Conservation (phyloP, 2,797 vertebrate genomes). For the Onychomys leucogaster region DNA sequence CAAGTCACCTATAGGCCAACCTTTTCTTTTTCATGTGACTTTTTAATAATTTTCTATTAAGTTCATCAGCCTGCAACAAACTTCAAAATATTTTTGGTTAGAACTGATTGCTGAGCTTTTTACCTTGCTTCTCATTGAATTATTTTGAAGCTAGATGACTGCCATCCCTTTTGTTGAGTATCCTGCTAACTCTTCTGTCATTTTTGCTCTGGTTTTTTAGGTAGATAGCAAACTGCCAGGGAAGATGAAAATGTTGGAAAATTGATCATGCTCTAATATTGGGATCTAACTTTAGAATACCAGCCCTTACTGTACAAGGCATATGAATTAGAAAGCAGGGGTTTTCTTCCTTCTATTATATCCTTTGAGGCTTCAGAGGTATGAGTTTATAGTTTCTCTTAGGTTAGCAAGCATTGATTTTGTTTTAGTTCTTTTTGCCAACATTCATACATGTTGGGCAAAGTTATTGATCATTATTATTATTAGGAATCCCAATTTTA, state of each 20-base stretch:
- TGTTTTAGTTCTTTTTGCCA: slow-evolving; percentile 10
- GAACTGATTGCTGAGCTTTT: not conserved
- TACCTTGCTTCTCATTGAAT: slow-evolving; percentile 44
- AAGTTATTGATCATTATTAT: not conserved
- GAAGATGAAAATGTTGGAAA: not conserved
- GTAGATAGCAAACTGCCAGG: not conserved
- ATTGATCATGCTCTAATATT: slow-evolving; percentile 1
- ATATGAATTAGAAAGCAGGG: not conserved
- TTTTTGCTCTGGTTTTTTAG: slow-evolving; percentile 18
- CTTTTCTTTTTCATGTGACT: not conserved
- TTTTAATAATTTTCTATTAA: slow-evolving; percentile 19
- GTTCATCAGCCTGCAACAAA: not conserved
- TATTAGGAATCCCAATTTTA: slow-evolving; percentile 12
- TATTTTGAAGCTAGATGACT: slow-evolving; percentile 30
- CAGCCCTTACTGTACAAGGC: not conserved
- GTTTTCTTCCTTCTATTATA: not conserved
- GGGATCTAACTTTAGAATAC: slow-evolving; percentile 6
- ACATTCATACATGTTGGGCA: not conserved
- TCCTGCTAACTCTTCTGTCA: not conserved
- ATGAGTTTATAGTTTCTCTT: not conserved
- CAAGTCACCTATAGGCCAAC: not conserved
- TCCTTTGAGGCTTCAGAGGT: slow-evolving; percentile 30
- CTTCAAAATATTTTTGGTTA: slow-evolving; percentile 10
- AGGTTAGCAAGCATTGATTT: slow-evolving; percentile 7
- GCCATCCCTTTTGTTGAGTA: slow-evolving; percentile 4